Evolutionary conservation across 2,797 vertebrate genomes (phyloP).

Genomic region (Eupleurogrammus muticus): DNA sequence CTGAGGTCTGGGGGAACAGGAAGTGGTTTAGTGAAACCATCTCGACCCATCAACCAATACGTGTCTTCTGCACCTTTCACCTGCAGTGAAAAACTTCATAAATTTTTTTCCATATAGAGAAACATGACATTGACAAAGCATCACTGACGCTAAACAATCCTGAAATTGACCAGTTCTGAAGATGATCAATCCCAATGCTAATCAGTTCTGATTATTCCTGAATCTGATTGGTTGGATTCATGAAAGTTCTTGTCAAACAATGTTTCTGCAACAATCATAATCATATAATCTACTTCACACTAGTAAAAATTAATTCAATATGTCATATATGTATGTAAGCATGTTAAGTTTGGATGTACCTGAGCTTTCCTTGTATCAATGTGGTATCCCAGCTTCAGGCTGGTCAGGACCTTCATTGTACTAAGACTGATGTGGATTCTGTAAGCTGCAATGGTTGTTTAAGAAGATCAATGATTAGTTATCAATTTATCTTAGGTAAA

Average conservation of each 20-base stretch:
- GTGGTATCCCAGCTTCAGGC: conserved; percentile 86
- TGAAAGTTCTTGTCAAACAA: too few relatives aligned
- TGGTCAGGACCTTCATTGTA: conserved; percentile 84
- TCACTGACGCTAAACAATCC: neutral
- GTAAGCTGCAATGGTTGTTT: conserved; percentile 78
- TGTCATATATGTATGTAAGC: too few relatives aligned
- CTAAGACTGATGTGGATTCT: conserved; percentile 88
- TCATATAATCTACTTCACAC: too few relatives aligned
- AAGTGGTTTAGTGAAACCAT: conserved; percentile 85
- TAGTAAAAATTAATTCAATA: neutral
- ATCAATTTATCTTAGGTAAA: neutral
- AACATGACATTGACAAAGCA: neutral
- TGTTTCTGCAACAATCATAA: too few relatives aligned
- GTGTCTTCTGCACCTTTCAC: conserved; percentile 86
- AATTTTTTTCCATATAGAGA: neutral
- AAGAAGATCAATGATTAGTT: neutral
- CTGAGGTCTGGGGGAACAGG: conserved; percentile 86
- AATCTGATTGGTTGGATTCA: too few relatives aligned
- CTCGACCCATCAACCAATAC: conserved; percentile 86
- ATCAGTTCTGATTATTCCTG: too few relatives aligned
- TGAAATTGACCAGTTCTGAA: too few relatives aligned
- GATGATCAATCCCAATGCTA: too few relatives aligned
- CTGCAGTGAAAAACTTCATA: conserved; percentile 54
- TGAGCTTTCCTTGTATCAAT: conserved; percentile 77
- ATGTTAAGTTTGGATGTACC: conserved; percentile 31